A percentile compares a stretch with the other conserved stretches of the same genome.
Evolutionary conservation across 64 coral and sea anemone genomes (phyloP).

Genomic region (Dendronephthya gigantea): DNA sequence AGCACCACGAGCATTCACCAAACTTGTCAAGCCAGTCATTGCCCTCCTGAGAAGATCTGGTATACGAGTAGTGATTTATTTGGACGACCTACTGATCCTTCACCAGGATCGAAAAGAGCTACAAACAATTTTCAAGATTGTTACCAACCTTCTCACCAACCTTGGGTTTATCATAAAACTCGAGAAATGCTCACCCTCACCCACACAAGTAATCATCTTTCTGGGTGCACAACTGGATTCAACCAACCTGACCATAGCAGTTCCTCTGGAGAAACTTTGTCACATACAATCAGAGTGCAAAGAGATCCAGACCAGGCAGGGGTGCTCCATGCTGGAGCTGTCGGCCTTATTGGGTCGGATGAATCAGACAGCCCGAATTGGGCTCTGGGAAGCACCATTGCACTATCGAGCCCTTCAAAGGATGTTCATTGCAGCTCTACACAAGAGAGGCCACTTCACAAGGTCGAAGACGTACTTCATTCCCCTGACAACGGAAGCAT

Average conservation of each 20-base stretch:
- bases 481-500: conserved; percentile 21
- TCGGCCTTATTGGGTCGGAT: conserved; percentile 12
- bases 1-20: conserved; percentile 23
- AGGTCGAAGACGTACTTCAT: neutral
- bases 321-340: neutral
- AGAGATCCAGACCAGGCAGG: neutral
- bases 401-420: no score
- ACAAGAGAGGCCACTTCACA: neutral
- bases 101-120: neutral
- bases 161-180: neutral
- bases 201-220: neutral
- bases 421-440: no score
- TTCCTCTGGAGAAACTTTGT: neutral
- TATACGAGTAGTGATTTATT: conserved; percentile 37
- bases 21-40: conserved; percentile 19
- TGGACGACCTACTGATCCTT: conserved; percentile 23
- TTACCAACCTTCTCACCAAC: neutral
- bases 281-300: conserved; percentile 5
- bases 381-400: no score
- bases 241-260: neutral
- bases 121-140: neutral
- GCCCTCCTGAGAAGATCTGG: neutral
- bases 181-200: neutral
- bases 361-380: no score
- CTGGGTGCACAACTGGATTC: neutral